These are phyloP conservation scores for Pangasius macronema DNA, from an alignment of 2,797 vertebrate genomes.

Conservation along the genomic window DNA sequence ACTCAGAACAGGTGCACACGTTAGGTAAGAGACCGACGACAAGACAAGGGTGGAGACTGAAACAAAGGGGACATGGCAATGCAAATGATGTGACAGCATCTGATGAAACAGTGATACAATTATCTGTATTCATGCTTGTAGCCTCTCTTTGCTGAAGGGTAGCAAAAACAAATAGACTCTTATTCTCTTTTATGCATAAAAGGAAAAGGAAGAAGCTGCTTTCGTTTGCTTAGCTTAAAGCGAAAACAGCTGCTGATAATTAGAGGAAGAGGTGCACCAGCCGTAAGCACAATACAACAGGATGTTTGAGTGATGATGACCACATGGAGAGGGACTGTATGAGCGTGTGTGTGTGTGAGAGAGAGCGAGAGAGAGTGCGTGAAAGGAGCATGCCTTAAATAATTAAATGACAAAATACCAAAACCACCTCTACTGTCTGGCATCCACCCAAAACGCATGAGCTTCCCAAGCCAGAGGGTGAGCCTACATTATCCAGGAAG, in stretches of 20 bases:
- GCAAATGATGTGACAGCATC: background rate
- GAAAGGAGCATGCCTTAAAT: background rate
- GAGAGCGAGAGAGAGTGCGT: background rate
- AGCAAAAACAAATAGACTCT: background rate
- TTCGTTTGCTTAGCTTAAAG: background rate
- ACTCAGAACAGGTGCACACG: background rate
- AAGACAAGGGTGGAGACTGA: background rate
- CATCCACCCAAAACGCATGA: background rate
- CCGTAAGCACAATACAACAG: background rate
- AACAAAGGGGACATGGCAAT: no score
- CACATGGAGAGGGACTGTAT: background rate
- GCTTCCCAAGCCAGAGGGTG: background rate
- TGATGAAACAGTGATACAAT: background rate
- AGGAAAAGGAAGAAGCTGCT: background rate
- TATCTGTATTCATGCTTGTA: background rate
- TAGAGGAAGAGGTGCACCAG: background rate
- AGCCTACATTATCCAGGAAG: background rate
- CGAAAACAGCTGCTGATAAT: background rate
- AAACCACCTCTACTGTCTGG: background rate
- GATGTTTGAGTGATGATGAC: background rate
- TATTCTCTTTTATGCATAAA: background rate
- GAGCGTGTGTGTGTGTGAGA: background rate
- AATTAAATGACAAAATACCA: conserved; percentile 4
- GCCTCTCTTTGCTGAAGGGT: background rate
- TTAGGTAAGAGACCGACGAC: background rate